A percentile compares a stretch with the other conserved stretches of the same genome.
phyloP scores from a whole-genome alignment of 2,888 invertebrate genomes.

The Cantharis rufa region DNA sequence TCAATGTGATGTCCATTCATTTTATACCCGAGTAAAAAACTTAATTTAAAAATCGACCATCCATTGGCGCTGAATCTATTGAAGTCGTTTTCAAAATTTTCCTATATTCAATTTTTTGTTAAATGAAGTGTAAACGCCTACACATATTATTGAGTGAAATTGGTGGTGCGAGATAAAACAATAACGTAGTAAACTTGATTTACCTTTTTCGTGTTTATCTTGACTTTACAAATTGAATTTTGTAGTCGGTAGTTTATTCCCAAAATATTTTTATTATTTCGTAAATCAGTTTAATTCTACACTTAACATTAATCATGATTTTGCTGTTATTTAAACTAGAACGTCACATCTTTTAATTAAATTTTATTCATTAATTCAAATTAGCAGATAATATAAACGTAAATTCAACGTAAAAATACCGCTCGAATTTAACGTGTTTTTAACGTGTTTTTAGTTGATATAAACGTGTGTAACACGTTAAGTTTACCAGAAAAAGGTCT shows the following conservation, averaged over 20 bases:
- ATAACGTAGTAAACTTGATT: neutral
- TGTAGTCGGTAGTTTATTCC: neutral
- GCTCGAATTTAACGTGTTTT: no score
- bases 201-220: neutral
- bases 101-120: neutral
- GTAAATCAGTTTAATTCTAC: neutral
- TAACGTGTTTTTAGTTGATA: no score
- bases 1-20: neutral
- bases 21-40: neutral
- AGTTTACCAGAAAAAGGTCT: no score
- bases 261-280: neutral
- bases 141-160: neutral
- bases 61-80: neutral
- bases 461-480: no score
- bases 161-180: neutral
- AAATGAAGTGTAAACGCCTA: neutral
- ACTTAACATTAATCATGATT: no score
- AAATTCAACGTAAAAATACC: no score
- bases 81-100: neutral
- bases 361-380: no score
- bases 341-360: no score
- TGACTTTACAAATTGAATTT: neutral
- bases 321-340: no score
- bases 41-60: neutral
- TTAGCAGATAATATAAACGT: no score